Conservation (phyloP, 2,888 invertebrate species). For the Germaria angustata region DNA sequence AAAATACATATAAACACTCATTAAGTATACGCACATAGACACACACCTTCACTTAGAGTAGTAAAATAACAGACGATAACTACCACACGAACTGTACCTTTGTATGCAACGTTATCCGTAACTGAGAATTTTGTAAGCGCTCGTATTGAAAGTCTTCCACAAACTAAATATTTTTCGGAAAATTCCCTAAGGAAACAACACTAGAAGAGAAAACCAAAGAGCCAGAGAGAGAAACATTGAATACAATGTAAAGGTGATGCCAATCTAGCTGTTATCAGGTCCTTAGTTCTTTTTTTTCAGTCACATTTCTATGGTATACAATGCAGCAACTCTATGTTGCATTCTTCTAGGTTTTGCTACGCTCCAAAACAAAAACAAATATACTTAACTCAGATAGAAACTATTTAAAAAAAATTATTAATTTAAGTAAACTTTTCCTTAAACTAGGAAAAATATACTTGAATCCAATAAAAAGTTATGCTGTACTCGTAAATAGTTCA, state of each 20-base stretch:
- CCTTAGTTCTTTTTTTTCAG: no score
- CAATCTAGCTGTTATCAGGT: no score
- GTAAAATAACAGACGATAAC: background rate
- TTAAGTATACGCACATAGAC: constrained; percentile 13
- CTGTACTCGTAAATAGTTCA: no score
- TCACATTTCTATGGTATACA: no score
- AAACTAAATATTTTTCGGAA: constrained; percentile 13
- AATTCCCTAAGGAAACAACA: constrained; percentile 16
- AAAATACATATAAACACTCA: background rate
- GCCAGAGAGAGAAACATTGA: background rate
- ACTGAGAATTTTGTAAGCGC: background rate
- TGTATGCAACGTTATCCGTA: constrained; percentile 1
- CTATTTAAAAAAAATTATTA: no score
- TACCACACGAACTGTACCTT: background rate
- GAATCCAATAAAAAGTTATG: no score
- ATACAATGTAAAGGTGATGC: background rate
- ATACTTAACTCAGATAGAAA: no score
- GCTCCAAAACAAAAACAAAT: no score
- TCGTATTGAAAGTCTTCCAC: background rate
- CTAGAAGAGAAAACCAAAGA: background rate
- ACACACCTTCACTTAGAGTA: background rate
- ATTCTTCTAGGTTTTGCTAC: no score
- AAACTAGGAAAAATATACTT: no score
- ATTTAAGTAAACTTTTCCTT: no score
- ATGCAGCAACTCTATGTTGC: background rate